A percentile compares a stretch with the other conserved stretches of the same genome.
Conservation (phyloP, 2,113 vertebrate genomes). For the Rhinopomastus cyanomelas region DNA sequence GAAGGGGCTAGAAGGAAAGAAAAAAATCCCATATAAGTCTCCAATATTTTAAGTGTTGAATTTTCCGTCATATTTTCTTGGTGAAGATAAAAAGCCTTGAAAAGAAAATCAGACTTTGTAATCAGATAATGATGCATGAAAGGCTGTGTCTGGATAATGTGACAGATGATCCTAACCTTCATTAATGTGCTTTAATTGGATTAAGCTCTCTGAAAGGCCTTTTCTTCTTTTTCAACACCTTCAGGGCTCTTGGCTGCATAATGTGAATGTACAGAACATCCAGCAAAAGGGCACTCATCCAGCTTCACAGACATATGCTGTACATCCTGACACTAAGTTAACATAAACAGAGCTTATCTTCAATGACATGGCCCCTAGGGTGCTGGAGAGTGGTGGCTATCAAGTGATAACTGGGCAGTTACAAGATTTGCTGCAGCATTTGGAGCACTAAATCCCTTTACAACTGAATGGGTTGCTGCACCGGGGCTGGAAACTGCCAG, state of each 20-base stretch:
- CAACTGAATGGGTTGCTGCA: neutral
- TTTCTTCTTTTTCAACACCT: constrained; percentile 58
- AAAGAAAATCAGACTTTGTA: constrained; percentile 41
- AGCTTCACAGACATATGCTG: constrained; percentile 37
- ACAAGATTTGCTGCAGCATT: constrained; percentile 38
- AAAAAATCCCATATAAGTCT: neutral
- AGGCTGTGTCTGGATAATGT: constrained; percentile 56
- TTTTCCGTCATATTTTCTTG: constrained; percentile 29
- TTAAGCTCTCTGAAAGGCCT: constrained; percentile 55
- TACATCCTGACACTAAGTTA: constrained; percentile 49
- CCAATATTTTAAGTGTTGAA: neutral
- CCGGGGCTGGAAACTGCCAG: constrained; percentile 4
- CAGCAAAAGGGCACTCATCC: constrained; percentile 44
- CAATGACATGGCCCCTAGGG: constrained; percentile 34
- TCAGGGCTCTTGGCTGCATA: constrained; percentile 29
- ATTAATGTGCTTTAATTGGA: constrained; percentile 69
- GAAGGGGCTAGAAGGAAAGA: neutral
- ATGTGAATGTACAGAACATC: constrained; percentile 34
- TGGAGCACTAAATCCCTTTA: constrained; percentile 15
- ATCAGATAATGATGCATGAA: constrained; percentile 56
- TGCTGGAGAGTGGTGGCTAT: constrained; percentile 16
- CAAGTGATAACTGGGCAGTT: constrained; percentile 52
- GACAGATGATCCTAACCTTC: constrained; percentile 63
- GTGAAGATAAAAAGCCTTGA: constrained; percentile 22
- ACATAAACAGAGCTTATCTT: constrained; percentile 46